Evolutionary conservation across 30 jellyfish, hydroid and myxozoan species (phyloP).

Genomic region (Aurelia sp.): DNA sequence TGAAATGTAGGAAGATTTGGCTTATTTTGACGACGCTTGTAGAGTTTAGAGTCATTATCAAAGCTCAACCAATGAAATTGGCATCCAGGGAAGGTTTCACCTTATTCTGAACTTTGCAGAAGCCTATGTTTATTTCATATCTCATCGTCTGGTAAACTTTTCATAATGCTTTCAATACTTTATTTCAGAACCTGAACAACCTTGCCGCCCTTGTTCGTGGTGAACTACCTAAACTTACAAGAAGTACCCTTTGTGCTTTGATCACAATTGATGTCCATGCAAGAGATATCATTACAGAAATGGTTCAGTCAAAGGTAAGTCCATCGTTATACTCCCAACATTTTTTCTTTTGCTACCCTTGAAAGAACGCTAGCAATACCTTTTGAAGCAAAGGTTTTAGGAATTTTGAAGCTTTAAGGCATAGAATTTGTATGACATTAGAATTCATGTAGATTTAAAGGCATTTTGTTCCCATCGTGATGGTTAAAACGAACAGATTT

Average conservation of each 20-base stretch:
- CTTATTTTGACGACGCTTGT: too few species aligned
- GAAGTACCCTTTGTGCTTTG: slow-evolving; percentile 94
- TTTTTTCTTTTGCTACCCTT: not conserved
- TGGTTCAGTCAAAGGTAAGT: slow-evolving; percentile 86
- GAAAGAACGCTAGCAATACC: not conserved
- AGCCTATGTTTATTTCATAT: too few species aligned
- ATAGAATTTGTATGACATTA: too few species aligned
- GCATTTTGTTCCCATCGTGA: too few species aligned
- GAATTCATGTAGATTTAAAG: too few species aligned
- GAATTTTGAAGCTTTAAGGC: not conserved
- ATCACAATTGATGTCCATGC: slow-evolving; percentile 99
- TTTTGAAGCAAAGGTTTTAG: not conserved
- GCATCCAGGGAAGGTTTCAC: too few species aligned
- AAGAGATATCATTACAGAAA: slow-evolving; percentile 91
- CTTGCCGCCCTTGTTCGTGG: slow-evolving; percentile 99
- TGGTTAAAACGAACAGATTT: too few species aligned
- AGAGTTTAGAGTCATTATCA: too few species aligned
- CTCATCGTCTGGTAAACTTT: too few species aligned
- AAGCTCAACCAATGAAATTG: too few species aligned
- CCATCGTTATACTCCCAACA: not conserved
- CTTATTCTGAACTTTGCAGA: too few species aligned
- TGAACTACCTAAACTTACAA: slow-evolving; percentile 81
- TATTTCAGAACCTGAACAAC: slow-evolving; percentile 68
- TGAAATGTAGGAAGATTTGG: too few species aligned
- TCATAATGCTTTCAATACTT: not conserved